These are phyloP conservation scores for Neopelma chrysocephalum DNA, from an alignment of 2,797 vertebrate species.

Conservation along the genomic window DNA sequence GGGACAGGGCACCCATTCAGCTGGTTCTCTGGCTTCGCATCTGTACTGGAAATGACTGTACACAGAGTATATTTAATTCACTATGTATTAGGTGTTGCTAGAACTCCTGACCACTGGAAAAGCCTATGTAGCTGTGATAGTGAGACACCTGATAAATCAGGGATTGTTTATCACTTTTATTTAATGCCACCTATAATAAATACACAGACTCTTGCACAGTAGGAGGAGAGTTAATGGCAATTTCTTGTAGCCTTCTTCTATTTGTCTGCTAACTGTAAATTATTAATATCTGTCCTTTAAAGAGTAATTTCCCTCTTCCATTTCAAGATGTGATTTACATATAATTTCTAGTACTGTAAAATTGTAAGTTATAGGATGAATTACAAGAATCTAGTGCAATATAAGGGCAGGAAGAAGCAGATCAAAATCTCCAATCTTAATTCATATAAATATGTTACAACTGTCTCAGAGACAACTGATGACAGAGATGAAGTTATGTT, in stretches of 20 bases:
- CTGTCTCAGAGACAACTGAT: background rate
- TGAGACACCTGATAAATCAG: background rate
- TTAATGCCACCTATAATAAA: background rate
- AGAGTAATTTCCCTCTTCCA: background rate
- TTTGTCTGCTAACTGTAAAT: background rate
- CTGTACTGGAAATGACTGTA: background rate
- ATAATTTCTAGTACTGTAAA: background rate
- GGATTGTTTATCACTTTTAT: background rate
- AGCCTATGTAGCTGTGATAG: background rate
- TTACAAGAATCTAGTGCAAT: background rate
- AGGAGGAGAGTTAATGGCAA: background rate
- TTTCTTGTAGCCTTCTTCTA: background rate
- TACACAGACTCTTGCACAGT: background rate
- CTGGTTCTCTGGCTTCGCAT: background rate
- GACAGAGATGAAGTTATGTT: background rate
- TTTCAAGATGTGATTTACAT: background rate
- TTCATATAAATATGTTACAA: background rate
- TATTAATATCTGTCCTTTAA: conserved; percentile 29
- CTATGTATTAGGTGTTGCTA: background rate
- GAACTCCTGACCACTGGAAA: background rate
- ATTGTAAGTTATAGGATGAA: background rate
- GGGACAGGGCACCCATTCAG: background rate
- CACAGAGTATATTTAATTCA: background rate
- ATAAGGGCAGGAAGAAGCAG: background rate
- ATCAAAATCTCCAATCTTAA: background rate